Evolutionary conservation across 2,113 vertebrate genomes (phyloP).

Genomic region (Tauraco erythrolophus): DNA sequence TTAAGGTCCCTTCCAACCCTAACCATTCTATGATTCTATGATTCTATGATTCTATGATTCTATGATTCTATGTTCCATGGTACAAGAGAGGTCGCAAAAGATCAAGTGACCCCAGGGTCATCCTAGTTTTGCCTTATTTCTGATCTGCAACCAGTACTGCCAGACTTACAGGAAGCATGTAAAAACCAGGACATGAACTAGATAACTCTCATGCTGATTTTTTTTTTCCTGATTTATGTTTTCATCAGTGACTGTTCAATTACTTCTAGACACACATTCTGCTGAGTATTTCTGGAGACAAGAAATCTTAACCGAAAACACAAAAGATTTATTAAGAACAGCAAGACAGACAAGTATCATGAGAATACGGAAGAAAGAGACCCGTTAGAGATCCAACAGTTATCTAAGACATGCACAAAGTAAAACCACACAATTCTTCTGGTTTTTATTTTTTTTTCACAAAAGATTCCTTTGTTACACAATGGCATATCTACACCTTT

Average conservation of each 20-base stretch:
- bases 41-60: no score
- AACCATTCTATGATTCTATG: no score
- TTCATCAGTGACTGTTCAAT: background rate
- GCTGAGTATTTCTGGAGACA: background rate
- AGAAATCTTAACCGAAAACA: background rate
- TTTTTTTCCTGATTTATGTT: background rate
- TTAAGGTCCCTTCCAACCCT: no score
- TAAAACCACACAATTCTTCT: background rate
- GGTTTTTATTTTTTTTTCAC: background rate
- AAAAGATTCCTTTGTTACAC: background rate
- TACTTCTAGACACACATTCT: background rate
- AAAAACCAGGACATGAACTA: background rate
- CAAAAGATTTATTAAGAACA: background rate
- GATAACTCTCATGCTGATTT: background rate
- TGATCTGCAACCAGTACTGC: background rate
- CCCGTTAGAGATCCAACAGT: background rate
- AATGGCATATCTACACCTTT: background rate
- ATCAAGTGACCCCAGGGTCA: no score
- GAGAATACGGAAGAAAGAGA: background rate
- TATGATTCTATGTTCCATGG: no score
- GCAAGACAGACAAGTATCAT: background rate
- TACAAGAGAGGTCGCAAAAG: no score
- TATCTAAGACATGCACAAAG: background rate
- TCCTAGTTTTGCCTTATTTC: background rate
- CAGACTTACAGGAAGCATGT: background rate